Base-by-base conservation (phyloP, 1,140 invertebrate species). In the Globodera rostochiensis region DNA sequence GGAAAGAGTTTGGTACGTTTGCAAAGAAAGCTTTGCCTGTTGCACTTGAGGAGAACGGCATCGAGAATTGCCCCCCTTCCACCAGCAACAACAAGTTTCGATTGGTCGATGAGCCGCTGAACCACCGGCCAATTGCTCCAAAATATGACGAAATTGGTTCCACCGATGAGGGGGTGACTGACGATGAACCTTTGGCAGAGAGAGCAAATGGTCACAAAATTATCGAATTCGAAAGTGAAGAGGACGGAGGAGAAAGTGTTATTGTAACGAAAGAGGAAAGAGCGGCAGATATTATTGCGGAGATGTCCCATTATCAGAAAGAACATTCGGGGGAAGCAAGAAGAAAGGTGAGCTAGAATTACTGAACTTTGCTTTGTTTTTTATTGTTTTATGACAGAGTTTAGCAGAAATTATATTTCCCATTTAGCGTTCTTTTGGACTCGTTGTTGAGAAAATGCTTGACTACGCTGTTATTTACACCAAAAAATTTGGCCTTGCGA, bases 401-500 rank as follows among this genome's bases (percentile, higher is more conserved):
- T 64, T 64, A 19, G 21, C 6, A n/a, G 9, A 74, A 4, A 19
- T 74, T 74, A 6, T 25, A 47, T 77, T 13, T 15, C 25, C 3
- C 25, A 8, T 15, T 77, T 67, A 77, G 74, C 74, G 74, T 21
- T 49, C 73, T 9, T 47, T 67, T 64, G 74, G 74, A 77, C 53
- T 77, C 4, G 45, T 77, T 53, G 74, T 77, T 19, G 53, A 77
- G 64, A 77, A 53, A 60, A 60, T 53, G 64, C 45, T 77, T 5
- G 53, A 77, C 25, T 77, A 77, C 8, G 74, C 74, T 11, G 45
- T 77, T 77, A 36, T 77, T 19, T 77, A 77, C 64, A n/a, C 74
- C 15, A 64, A 60, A 64, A 67, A 67, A 15, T 50, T 77, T 36
- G 74, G 74, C 46, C 45, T 60, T 45, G 49, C 74, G 13, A 36